A percentile compares a stretch with the other conserved stretches of the same genome.
phyloP scores from a whole-genome alignment of 2,797 vertebrate genomes.

The Coregonus suidteri region DNA sequence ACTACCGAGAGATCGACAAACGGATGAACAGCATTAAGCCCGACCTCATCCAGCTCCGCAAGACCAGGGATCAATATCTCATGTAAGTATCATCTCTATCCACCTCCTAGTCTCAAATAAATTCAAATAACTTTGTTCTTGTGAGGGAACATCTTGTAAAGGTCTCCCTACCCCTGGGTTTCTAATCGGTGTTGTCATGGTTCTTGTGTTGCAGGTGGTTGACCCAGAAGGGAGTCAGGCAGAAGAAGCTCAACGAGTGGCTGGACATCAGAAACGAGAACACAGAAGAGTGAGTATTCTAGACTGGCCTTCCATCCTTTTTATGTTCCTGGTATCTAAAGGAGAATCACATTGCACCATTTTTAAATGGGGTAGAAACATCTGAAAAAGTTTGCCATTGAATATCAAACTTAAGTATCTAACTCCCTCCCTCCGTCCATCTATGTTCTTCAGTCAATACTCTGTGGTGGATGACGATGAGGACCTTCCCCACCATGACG shows the following conservation, averaged over 20 bases:
- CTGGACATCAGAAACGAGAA: conserved; percentile 93
- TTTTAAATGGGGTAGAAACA: not conserved
- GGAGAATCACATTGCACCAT: not conserved
- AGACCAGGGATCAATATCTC: conserved; percentile 98
- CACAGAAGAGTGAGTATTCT: conserved; percentile 90
- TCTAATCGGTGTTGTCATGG: conserved; percentile 29
- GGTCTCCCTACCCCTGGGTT: conserved; percentile 25
- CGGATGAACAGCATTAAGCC: conserved; percentile 99
- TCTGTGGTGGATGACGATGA: conserved; percentile 97
- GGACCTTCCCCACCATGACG: conserved; percentile 95
- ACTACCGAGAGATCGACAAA: conserved; percentile 98
- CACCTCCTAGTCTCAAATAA: not conserved
- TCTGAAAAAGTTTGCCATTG: not conserved
- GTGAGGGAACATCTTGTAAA: not conserved
- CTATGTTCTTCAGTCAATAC: conserved; percentile 84
- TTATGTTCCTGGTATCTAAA: not conserved
- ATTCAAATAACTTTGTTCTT: not conserved
- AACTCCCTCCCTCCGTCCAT: not conserved
- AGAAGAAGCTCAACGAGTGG: conserved; percentile 98
- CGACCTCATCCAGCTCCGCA: conserved; percentile 97
- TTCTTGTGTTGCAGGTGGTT: conserved; percentile 84
- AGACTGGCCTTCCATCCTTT: not conserved
- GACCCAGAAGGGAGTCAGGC: conserved; percentile 96
- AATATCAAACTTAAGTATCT: not conserved
- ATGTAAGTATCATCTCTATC: conserved; percentile 80